phyloP scores from a whole-genome alignment of 2,113 vertebrate genomes.

The Myotis yumanensis region DNA sequence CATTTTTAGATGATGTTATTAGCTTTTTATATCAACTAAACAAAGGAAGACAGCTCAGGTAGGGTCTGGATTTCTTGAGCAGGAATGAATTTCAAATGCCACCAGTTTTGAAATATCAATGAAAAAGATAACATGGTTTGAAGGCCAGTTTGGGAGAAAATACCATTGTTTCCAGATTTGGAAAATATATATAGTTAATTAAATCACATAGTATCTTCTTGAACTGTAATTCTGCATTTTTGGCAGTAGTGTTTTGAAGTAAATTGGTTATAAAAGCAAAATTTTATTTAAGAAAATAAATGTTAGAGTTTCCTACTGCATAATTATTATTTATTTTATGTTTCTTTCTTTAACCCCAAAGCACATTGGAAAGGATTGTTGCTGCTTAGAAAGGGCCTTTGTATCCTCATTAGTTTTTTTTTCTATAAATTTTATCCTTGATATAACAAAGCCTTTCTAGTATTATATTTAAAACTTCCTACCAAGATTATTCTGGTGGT shows the following conservation, averaged over 20 bases:
- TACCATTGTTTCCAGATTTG: conserved; percentile 37
- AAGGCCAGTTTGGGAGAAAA: conserved; percentile 41
- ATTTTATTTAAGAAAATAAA: conserved; percentile 44
- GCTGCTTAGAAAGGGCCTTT: background rate
- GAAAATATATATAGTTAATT: conserved; percentile 30
- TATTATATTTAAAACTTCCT: conserved; percentile 48
- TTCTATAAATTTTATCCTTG: background rate
- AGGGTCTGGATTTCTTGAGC: conserved; percentile 3
- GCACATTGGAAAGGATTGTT: background rate
- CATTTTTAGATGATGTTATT: background rate
- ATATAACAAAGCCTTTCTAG: background rate
- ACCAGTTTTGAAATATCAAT: conserved; percentile 56
- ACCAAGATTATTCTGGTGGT: background rate
- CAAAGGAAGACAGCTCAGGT: background rate
- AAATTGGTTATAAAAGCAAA: conserved; percentile 13
- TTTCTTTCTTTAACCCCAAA: background rate
- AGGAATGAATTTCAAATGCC: conserved; percentile 58
- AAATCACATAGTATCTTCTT: conserved; percentile 31
- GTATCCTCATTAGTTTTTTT: background rate
- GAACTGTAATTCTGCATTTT: conserved; percentile 4
- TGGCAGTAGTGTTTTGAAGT: background rate
- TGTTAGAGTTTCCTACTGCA: conserved; percentile 5
- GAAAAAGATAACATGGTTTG: conserved; percentile 29
- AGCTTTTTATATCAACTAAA: conserved; percentile 46
- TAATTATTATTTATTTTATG: conserved; percentile 20